A percentile compares a stretch with the other conserved stretches of the same genome.
These are phyloP conservation scores for Felis catus DNA, from an alignment of 2,113 vertebrate species.

Conservation along the genomic window F.catus_Fca126_mat1.0 CM031413.1:97567001-97567500, in stretches of 20 bases:
- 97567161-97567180: slow-evolving; percentile 33
- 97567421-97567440: slow-evolving; percentile 42
- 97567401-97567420: slow-evolving; percentile 67
- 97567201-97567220: slow-evolving; percentile 44
- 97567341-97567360: slow-evolving; percentile 67
- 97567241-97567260: slow-evolving; percentile 53
- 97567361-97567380: slow-evolving; percentile 72
- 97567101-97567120: slow-evolving; percentile 17
- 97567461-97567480: slow-evolving; percentile 29
- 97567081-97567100: background rate
- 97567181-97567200: background rate
- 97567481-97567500: slow-evolving; percentile 20
- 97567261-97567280: slow-evolving; percentile 40
- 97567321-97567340: slow-evolving; percentile 57
- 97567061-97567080: background rate
- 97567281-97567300: slow-evolving; percentile 59
- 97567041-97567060: background rate
- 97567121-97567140: background rate
- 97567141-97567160: background rate
- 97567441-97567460: slow-evolving; percentile 48
- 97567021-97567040: background rate
- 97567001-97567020: background rate
- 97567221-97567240: slow-evolving; percentile 36
- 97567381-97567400: slow-evolving; percentile 50
- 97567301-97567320: slow-evolving; percentile 75